Evolutionary conservation across 2,113 vertebrate genomes (phyloP).

Genomic region (Trochalopteron elliotii): DNA sequence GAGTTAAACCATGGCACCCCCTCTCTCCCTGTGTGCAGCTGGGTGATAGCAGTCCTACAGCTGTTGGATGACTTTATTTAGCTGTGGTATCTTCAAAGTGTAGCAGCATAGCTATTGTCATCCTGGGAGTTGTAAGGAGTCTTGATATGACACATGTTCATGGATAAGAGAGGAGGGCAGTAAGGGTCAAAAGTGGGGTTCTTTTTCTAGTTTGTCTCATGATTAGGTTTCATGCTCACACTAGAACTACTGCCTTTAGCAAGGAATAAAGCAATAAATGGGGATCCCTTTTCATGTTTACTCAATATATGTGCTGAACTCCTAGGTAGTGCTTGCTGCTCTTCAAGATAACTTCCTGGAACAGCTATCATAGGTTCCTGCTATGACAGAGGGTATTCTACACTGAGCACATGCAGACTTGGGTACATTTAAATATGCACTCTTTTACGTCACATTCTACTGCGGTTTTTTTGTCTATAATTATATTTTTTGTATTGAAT

Average conservation of each 20-base stretch:
- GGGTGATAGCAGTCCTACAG: background rate
- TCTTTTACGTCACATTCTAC: background rate
- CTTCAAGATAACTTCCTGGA: background rate
- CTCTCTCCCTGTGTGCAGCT: background rate
- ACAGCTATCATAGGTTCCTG: background rate
- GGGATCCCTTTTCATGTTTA: background rate
- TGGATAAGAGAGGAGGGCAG: background rate
- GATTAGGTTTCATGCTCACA: background rate
- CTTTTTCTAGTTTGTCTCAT: background rate
- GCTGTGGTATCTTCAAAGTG: background rate
- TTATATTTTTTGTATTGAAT: background rate
- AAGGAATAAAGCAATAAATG: background rate
- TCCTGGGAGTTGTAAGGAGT: background rate
- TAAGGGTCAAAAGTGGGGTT: background rate
- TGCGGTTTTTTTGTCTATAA: background rate
- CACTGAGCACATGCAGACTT: fast-evolving
- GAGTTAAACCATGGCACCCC: background rate
- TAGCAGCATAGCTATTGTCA: background rate
- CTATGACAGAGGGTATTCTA: background rate
- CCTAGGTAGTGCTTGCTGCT: background rate
- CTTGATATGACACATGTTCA: background rate
- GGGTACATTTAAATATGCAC: background rate
- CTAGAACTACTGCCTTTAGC: background rate
- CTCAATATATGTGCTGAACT: background rate
- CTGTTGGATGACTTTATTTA: background rate